phyloP scores from a whole-genome alignment of 2,888 invertebrate genomes.

The Eilema griseolum region DNA sequence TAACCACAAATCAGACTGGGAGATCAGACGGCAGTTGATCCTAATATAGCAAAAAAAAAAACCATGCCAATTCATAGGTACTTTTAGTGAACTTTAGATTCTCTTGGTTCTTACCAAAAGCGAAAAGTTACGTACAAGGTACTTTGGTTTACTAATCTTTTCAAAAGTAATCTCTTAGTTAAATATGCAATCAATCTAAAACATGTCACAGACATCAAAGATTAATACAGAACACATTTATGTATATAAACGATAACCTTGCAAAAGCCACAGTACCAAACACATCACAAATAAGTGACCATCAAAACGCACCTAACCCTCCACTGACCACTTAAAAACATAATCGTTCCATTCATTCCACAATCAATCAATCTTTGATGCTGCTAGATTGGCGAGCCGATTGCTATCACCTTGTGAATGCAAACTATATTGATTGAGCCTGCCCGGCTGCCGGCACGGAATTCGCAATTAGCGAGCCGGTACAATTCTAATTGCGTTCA shows the following conservation, averaged over 20 bases:
- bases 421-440: constrained; percentile 64
- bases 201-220: background rate
- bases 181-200: too few relatives aligned
- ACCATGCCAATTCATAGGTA: too few relatives aligned
- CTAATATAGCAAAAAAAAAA: too few relatives aligned
- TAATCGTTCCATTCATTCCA: constrained; percentile 46
- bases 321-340: constrained; percentile 55
- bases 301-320: constrained; percentile 43
- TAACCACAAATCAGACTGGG: too few relatives aligned
- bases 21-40: too few relatives aligned
- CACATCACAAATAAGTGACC: background rate
- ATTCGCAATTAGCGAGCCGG: constrained; percentile 71
- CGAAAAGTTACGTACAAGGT: too few relatives aligned
- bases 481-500: constrained; percentile 67
- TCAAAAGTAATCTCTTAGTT: too few relatives aligned
- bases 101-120: too few relatives aligned
- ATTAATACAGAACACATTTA: background rate
- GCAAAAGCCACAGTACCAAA: constrained; percentile 1
- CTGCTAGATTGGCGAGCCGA: constrained; percentile 61
- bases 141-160: too few relatives aligned
- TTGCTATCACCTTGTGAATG: constrained; percentile 59
- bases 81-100: too few relatives aligned
- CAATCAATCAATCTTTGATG: constrained; percentile 56
- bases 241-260: background rate
- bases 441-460: constrained; percentile 58